Percentiles rank a stretch among this genome's conserved stretches.
These are phyloP conservation scores for Pollachius pollachius DNA, from an alignment of 2,113 vertebrate genomes.

Conservation along the genomic window DNA sequence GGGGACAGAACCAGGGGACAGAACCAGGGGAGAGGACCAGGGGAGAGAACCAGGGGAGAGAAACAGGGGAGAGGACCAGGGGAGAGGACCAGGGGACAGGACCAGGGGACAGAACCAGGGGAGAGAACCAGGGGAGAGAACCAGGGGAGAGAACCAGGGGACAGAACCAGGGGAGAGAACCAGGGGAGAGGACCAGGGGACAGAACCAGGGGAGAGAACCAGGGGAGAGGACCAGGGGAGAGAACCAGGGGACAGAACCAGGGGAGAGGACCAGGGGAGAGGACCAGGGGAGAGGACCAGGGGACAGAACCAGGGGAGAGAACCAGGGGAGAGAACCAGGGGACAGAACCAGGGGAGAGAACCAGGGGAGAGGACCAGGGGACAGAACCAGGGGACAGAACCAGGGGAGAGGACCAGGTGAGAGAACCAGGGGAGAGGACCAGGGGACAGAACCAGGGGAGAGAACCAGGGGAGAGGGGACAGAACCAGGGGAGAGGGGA, in stretches of 20 bases:
- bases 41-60: conserved; percentile 51
- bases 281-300: too few relatives aligned
- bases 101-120: conserved; percentile 56
- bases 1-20: conserved; percentile 67
- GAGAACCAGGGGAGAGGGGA: too few relatives aligned
- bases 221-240: background rate
- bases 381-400: conserved; percentile 65
- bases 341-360: conserved; percentile 43
- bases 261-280: conserved; percentile 60
- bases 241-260: conserved; percentile 62
- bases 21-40: too few relatives aligned
- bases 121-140: conserved; percentile 60
- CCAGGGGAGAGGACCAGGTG: conserved; percentile 50
- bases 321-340: conserved; percentile 19
- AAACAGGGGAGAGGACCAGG: background rate
- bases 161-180: background rate
- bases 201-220: too few relatives aligned
- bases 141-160: too few relatives aligned
- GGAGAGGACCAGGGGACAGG: too few relatives aligned
- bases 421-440: conserved; percentile 15
- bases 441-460: too few relatives aligned
- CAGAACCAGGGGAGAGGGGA: conserved; percentile 63
- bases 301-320: background rate
- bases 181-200: conserved; percentile 61
- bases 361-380: background rate